phyloP scores from a whole-genome alignment of 2,113 vertebrate genomes.

The Pelecanus crispus region DNA sequence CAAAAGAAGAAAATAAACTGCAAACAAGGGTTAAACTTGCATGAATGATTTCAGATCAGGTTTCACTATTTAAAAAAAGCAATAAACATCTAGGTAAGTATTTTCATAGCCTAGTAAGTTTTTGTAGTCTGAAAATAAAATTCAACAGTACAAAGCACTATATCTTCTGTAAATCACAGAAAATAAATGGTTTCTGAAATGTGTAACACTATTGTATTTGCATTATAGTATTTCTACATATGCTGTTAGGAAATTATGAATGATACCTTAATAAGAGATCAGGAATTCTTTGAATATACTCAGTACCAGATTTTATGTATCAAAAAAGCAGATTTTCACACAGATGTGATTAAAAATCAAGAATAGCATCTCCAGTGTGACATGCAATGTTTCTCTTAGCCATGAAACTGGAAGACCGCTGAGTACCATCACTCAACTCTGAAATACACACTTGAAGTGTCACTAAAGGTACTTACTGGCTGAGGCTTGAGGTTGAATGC shows the following conservation, averaged over 20 bases:
- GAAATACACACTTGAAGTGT: neutral
- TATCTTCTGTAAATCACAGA: neutral
- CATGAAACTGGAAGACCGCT: neutral
- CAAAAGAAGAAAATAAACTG: neutral
- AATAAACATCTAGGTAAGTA: neutral
- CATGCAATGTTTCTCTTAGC: neutral
- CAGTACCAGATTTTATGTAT: neutral
- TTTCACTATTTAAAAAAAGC: neutral
- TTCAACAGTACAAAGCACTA: neutral
- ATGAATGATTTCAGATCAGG: neutral
- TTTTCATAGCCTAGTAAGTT: neutral
- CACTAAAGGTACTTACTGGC: slow-evolving; percentile 82
- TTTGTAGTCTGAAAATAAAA: neutral
- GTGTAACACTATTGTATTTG: neutral
- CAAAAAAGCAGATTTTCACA: neutral
- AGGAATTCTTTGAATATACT: neutral
- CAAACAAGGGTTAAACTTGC: neutral
- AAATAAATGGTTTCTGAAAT: neutral
- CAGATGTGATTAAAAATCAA: neutral
- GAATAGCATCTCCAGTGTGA: neutral
- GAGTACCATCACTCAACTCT: neutral
- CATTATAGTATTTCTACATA: neutral
- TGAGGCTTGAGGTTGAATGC: slow-evolving; percentile 90
- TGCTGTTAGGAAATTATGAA: neutral
- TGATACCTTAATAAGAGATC: neutral